Base-by-base conservation (phyloP, 1,140 invertebrate genomes). In the Eriosoma lanigerum region DNA sequence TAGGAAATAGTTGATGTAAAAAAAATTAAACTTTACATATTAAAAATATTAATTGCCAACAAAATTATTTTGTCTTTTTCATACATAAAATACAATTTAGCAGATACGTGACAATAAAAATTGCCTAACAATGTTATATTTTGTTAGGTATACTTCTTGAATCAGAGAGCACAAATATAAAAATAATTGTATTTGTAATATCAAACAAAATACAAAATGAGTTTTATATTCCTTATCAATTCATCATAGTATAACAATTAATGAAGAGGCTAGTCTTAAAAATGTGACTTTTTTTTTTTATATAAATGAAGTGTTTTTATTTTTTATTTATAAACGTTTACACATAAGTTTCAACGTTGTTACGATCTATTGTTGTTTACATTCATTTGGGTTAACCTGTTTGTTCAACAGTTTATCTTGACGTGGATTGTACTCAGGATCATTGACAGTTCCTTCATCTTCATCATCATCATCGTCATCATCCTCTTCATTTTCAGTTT, bases 351-450 rank as follows among this genome's bases (percentile, higher is more conserved):
- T 46, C 17, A 78, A 48, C 6, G 15, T 4, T 44, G 60, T 62
- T 26, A 62, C 6, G 17, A 24, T n/a, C 86, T 88, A 88, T 85
- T 88, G 87, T 82, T 87, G 86, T 84, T 88, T 87, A 84, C 88
- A 88, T 80, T 88, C 86, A 82, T 80, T 82, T 58, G 85, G 84
- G 81, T 86, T 82, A 48, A 82, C 81, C 62, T 83, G 82, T 50
- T 82, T 83, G 58, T 82, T 83, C 78, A 78, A 56, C 52, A 82
- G 81, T 83, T 82, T 84, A 84, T 83, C 84, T 83, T 84, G 82
- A 0, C 21, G 29, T 62, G 78, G 80, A 78, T 72, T 82, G 44
- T 82, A 83, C 9, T 81, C 82, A 38, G 85, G 84, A 64, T 85
- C 85, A 6, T 84, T 83, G 66, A 75, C 62, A 21, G 68, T 70